Percentiles rank a stretch among this genome's conserved stretches.
Evolutionary conservation across 2,113 vertebrate genomes (phyloP).

Genomic region (Oceanites oceanicus): DNA sequence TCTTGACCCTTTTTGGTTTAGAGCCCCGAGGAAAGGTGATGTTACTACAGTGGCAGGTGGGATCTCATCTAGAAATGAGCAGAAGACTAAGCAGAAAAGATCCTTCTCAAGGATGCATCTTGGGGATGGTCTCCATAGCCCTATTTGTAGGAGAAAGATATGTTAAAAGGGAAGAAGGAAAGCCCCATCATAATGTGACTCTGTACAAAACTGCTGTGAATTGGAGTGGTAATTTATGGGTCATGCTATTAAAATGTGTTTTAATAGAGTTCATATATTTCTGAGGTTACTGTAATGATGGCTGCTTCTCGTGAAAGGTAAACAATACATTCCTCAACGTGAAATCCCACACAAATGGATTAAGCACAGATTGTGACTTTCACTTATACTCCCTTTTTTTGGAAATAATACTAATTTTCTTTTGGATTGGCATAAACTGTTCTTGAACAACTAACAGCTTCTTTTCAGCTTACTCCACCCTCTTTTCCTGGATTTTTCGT

Average conservation of each 20-base stretch:
- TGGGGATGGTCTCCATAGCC: neutral
- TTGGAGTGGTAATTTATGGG: neutral
- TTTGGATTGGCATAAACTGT: slow-evolving; percentile 9
- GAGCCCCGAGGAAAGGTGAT: neutral
- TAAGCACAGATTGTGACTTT: slow-evolving; percentile 31
- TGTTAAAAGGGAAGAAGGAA: neutral
- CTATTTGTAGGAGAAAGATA: neutral
- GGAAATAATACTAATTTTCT: slow-evolving; percentile 44
- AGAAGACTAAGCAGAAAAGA: neutral
- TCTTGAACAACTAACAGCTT: slow-evolving; percentile 27
- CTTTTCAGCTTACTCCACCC: slow-evolving; percentile 45
- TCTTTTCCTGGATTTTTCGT: slow-evolving; percentile 31
- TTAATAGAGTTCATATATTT: slow-evolving; percentile 11
- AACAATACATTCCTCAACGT: slow-evolving; percentile 7
- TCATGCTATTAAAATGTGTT: neutral
- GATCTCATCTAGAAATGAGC: neutral
- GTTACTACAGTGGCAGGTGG: neutral
- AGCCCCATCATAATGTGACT: neutral
- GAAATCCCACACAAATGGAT: slow-evolving; percentile 63
- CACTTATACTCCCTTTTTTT: slow-evolving; percentile 13
- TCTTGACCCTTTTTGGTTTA: neutral
- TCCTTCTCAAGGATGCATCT: neutral
- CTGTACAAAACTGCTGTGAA: neutral
- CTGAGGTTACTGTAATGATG: neutral
- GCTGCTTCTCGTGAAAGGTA: neutral